A percentile compares a stretch with the other conserved stretches of the same genome.
Conservation (phyloP, 2,113 vertebrate species). For the Petroica traversi region DNA sequence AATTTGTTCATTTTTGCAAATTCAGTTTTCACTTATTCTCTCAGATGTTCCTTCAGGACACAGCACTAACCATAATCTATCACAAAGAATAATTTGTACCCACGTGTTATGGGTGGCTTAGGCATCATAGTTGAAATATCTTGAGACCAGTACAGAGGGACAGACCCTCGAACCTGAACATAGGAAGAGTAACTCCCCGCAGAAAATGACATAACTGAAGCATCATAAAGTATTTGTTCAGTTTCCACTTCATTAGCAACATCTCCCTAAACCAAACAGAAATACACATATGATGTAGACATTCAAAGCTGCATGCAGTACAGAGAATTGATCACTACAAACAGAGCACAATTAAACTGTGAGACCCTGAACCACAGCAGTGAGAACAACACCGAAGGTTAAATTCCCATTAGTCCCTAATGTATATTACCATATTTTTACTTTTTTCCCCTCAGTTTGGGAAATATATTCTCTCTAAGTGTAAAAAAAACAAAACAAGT, state of each 20-base stretch:
- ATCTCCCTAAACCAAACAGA: constrained; percentile 82
- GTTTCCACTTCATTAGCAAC: constrained; percentile 99
- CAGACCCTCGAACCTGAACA: constrained; percentile 93
- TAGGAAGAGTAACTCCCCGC: constrained; percentile 97
- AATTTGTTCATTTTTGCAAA: neutral
- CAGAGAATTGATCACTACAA: neutral
- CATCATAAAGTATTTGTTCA: constrained; percentile 94
- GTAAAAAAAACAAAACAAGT: neutral
- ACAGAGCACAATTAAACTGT: neutral
- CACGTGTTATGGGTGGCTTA: constrained; percentile 94
- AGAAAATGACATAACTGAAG: constrained; percentile 92
- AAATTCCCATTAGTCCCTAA: neutral
- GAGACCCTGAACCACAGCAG: neutral
- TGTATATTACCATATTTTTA: neutral
- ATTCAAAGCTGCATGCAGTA: neutral
- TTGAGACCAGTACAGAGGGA: constrained; percentile 97
- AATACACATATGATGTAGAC: neutral
- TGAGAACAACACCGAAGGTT: neutral
- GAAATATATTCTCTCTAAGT: neutral
- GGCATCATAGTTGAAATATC: constrained; percentile 99
- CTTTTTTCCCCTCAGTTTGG: neutral
- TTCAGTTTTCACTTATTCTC: neutral
- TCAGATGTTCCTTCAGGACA: neutral
- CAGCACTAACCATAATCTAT: neutral
- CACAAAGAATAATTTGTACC: constrained; percentile 11